Base-by-base conservation (phyloP, 2,888 invertebrate genomes). In the Leptinotarsa haldemani region DNA sequence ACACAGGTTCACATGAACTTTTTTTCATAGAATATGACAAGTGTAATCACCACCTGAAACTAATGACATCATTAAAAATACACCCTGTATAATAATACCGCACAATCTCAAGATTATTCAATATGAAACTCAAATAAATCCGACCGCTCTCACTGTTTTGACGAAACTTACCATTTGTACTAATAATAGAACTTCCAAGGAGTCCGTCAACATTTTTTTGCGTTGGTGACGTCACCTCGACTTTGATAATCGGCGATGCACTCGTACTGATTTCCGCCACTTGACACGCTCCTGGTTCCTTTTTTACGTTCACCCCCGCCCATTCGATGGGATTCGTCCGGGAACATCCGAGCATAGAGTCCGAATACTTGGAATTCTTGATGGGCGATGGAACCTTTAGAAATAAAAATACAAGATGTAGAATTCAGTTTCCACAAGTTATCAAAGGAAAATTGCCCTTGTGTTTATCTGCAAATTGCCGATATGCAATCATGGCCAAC, bases 301-400 rank as follows among this genome's bases (percentile, higher is more conserved):
- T 89, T 85, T 93, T 93, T 73, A 93, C 91, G 81, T 91, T 90
- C 68, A 91, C 88, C 25, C 84, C 82, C 64, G 80, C 87, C 92
- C 92, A 93, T 73, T 92, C 91, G 74, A 93, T 90, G 4, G 93
- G 93, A 85, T 93, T 90, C 13, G 93, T 93, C 65, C 93, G 88
- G 84, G 93, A 93, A 85, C 93, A 93, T 1, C 93, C 93, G 58
- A 73, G 76, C 53, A 75, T n/a, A 3, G 75, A 61, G 66, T 83
- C 82, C 22, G 74, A 25, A 52, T 77, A 80, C 69, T 82, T 83
- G n/a, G 77, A 52, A 47, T 72, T 74, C 69, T 82, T 84, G 25
- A 80, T 20, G 15, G 78, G 65, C 65, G 79, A 65, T 68, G 73
- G 68, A 30, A 80, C 47, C 74, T 79, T 67, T 13, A 65, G 56